These are phyloP conservation scores for Syngnathoides biaculeatus DNA, from an alignment of 2,113 vertebrate species.

Conservation along the genomic window DNA sequence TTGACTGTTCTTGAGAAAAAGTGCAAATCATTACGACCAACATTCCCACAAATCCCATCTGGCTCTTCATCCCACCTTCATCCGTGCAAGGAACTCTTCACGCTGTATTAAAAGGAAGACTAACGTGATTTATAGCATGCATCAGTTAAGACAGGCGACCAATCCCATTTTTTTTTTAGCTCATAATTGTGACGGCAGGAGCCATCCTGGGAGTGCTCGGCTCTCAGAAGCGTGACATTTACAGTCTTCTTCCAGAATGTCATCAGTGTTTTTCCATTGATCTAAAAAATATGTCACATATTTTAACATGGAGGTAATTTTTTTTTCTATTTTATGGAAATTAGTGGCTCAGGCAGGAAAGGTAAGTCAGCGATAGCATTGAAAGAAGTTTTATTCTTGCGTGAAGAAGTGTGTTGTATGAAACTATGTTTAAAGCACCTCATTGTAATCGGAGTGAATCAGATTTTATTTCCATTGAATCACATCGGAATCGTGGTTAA, in stretches of 20 bases:
- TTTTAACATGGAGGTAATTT: background rate
- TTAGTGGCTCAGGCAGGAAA: background rate
- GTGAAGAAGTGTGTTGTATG: too few species aligned
- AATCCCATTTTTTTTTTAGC: background rate
- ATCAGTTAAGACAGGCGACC: background rate
- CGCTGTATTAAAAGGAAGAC: background rate
- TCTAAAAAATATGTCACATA: background rate
- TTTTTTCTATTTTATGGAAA: background rate
- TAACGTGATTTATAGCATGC: background rate
- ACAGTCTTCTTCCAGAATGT: background rate
- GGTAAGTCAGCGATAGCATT: background rate
- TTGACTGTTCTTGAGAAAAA: background rate
- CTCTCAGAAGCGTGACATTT: background rate
- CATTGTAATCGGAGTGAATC: too few species aligned
- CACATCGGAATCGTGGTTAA: too few species aligned
- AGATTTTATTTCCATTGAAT: too few species aligned
- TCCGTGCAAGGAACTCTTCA: background rate
- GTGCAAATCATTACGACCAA: background rate
- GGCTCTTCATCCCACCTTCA: background rate
- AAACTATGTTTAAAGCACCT: too few species aligned
- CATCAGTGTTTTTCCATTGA: background rate
- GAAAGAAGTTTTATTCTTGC: too few species aligned
- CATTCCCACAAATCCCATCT: background rate
- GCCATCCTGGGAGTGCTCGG: background rate
- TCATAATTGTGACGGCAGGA: background rate